Base-by-base conservation (phyloP, 2,113 vertebrate species). In the Varanus salvator region DNA sequence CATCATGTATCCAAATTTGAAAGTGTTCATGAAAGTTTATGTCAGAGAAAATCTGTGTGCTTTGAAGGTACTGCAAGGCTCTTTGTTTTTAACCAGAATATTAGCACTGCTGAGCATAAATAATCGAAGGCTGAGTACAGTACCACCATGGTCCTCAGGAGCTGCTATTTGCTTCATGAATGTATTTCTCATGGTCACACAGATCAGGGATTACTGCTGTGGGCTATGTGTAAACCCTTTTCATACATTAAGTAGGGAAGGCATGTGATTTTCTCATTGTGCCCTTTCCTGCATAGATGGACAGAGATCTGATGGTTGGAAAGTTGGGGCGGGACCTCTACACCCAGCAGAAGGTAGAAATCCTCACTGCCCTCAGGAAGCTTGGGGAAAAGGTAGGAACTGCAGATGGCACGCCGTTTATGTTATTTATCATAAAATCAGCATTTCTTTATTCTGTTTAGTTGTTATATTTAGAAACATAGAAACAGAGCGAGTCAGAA, bases 331-430 rank as follows among this genome's bases (percentile, higher is more conserved):
- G 96, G 94, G 98, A 97, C 6, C 92, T 98, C 19, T 97, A 99
- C 93, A 99, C 97, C 0, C 98, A 98, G 89, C 99, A 99, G 98
- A 99, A 99, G 92, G 96, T 98, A 90, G 99, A 99, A 97, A 99
- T 99, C 91, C 98, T 99, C 91, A 98, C 98, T 1, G 99, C 99
- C 8, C 95, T 99, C 93, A 97, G 98, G 86, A 99, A 99, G 94
- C 98, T 99, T n/a, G 99, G 98, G 71, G 99, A 99, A 96, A 98
- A 98, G 98, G 99, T 99, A 97, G 96, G 84, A 27, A 6, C 64
- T 8, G 11, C 80, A 74, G 8, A 27, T 64, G 44, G 48, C 5
- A 29, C 66, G 27, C 57, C 21, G 21, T 64, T 15, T 12, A 60
- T 60, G 12, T 60, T 60, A 60, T 60, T 60, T 60, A 60, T 60